phyloP scores from a whole-genome alignment of 92 coral and sea anemone species.

The Epizoanthus rinbou region DNA sequence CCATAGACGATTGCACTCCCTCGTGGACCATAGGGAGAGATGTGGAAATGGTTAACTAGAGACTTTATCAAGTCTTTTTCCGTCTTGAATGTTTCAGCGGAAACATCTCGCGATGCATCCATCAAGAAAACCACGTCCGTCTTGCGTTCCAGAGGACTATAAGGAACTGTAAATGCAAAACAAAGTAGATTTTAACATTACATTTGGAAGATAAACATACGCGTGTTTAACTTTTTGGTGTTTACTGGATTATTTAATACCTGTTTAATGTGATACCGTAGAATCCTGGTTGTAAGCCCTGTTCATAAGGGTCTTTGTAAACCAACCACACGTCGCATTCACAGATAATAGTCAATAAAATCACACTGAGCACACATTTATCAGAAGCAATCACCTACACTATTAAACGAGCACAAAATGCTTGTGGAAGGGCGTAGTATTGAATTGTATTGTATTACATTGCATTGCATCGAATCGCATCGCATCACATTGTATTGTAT shows the following conservation, averaged over 20 bases:
- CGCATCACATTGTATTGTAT: too few relatives aligned
- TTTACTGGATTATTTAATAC: background rate
- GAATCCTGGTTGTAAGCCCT: too few relatives aligned
- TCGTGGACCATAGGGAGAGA: conserved; percentile 28
- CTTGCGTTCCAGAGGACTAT: conserved; percentile 9
- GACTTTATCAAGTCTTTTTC: conserved; percentile 18
- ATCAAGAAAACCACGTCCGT: conserved; percentile 21
- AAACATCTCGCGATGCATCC: conserved; percentile 22
- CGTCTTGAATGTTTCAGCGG: background rate
- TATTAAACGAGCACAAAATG: too few relatives aligned
- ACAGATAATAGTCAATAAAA: too few relatives aligned
- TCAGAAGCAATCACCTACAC: too few relatives aligned
- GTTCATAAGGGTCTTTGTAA: too few relatives aligned
- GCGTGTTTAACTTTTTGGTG: background rate
- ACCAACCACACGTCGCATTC: too few relatives aligned
- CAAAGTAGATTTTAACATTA: background rate
- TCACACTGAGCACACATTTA: too few relatives aligned
- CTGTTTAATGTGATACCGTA: too few relatives aligned
- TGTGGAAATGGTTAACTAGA: background rate
- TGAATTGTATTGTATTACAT: too few relatives aligned
- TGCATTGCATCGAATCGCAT: too few relatives aligned
- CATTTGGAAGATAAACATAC: background rate
- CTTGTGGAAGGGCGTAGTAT: too few relatives aligned
- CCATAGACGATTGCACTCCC: conserved; percentile 27
- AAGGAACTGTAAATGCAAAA: conserved; percentile 6